Percentiles rank a stretch among this genome's conserved stretches.
phyloP scores from a whole-genome alignment of 1,140 invertebrate genomes.

The Tetragonula clypearis region DNA sequence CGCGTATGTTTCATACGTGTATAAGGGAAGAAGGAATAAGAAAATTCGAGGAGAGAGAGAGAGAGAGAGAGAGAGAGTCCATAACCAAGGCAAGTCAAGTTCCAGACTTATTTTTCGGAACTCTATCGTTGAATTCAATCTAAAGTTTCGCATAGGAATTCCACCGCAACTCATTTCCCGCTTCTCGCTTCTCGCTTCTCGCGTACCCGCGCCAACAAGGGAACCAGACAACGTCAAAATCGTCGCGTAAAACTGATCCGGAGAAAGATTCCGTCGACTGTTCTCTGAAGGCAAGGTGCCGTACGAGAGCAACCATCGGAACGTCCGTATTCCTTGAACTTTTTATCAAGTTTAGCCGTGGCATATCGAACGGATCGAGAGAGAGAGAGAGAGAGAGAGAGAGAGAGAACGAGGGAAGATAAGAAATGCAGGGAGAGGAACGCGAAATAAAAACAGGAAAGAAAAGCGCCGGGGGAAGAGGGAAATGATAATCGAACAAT shows the following conservation, averaged over 20 bases:
- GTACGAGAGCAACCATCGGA: slow-evolving; percentile 54
- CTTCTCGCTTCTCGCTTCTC: slow-evolving; percentile 45
- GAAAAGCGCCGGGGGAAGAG: not conserved
- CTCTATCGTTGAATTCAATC: slow-evolving; percentile 71
- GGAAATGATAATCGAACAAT: not conserved
- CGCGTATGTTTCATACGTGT: not conserved
- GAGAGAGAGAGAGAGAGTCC: slow-evolving; percentile 30
- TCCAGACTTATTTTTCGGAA: slow-evolving; percentile 56
- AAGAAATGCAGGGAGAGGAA: not conserved
- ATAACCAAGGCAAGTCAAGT: slow-evolving; percentile 40
- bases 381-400: not conserved
- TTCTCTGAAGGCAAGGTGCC: slow-evolving; percentile 42
- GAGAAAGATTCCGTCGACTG: slow-evolving; percentile 44
- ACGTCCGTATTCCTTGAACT: slow-evolving; percentile 49
- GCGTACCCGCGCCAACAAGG: slow-evolving; percentile 34
- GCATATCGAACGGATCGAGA: slow-evolving; percentile 33
- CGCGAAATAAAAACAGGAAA: not conserved
- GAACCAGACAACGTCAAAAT: slow-evolving; percentile 59
- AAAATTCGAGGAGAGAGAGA: too few species aligned
- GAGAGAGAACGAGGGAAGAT: not conserved
- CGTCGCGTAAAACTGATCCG: slow-evolving; percentile 57
- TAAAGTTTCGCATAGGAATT: slow-evolving; percentile 70
- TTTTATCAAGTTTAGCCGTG: slow-evolving; percentile 46
- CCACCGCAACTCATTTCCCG: slow-evolving; percentile 65
- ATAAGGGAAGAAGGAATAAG: slow-evolving; percentile 26